Conservation (phyloP, 2,113 vertebrate genomes). For the Microcebus griseorufus region DNA sequence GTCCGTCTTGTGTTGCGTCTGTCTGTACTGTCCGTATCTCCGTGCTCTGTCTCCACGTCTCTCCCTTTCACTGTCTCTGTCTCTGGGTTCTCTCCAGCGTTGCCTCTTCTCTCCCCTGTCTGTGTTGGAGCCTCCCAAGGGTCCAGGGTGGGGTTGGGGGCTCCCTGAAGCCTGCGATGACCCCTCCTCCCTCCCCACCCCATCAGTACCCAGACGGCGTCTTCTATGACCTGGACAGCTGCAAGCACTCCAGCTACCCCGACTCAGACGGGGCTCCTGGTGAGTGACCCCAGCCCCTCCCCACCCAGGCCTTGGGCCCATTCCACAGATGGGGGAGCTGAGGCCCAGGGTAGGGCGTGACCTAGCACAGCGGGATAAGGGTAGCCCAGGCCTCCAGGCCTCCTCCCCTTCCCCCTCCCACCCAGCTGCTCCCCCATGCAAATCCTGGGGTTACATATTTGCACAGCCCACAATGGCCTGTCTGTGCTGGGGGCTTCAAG, state of each 20-base stretch:
- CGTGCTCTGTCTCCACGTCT: slow-evolving; percentile 62
- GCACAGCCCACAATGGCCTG: slow-evolving; percentile 63
- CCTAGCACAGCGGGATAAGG: background rate
- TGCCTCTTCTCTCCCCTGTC: background rate
- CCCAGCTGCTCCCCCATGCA: slow-evolving; percentile 52
- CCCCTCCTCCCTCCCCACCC: background rate
- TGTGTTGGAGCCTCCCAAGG: background rate
- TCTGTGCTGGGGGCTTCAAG: slow-evolving; percentile 30
- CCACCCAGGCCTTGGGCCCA: background rate
- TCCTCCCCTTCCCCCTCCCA: background rate
- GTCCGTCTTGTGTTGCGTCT: too few species aligned
- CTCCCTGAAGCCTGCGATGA: background rate
- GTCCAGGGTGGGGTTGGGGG: background rate
- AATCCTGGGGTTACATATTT: slow-evolving; percentile 70
- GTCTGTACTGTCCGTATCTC: background rate
- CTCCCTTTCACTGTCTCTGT: background rate
- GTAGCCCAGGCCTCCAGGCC: background rate
- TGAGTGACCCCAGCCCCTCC: slow-evolving; percentile 15
- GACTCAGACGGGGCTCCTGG: slow-evolving; percentile 73
- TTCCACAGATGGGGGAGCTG: background rate
- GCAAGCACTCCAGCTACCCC: slow-evolving; percentile 59
- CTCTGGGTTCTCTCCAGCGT: background rate
- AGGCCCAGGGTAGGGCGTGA: background rate
- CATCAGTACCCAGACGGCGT: slow-evolving; percentile 76
- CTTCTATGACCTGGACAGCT: slow-evolving; percentile 77